A percentile compares a stretch with the other conserved stretches of the same genome.
phyloP scores from a whole-genome alignment of 2,888 invertebrate genomes.

The Pardosa pseudoannulata region DNA sequence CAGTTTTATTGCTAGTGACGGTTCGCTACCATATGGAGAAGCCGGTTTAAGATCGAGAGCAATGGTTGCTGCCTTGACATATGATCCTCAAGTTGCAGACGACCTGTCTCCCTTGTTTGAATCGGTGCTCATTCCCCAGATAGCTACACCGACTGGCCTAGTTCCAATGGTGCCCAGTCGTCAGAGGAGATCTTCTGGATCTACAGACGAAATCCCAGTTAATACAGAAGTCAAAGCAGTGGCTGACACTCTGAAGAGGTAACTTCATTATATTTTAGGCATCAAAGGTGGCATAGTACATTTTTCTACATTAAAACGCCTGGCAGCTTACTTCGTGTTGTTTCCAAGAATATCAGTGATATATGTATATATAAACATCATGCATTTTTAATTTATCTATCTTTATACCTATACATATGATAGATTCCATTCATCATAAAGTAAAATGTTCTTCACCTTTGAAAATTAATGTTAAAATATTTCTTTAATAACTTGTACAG shows the following conservation, averaged over 20 bases:
- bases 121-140: conserved; percentile 77
- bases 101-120: conserved; percentile 76
- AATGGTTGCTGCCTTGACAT: conserved; percentile 77
- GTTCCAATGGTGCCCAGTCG: neutral
- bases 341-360: too few species aligned
- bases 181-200: conserved; percentile 23
- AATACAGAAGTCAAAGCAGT: conserved; percentile 74
- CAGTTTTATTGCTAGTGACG: conserved; percentile 77
- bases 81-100: conserved; percentile 76
- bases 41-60: conserved; percentile 74
- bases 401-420: too few species aligned
- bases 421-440: too few species aligned
- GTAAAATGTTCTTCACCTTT: too few species aligned
- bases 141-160: conserved; percentile 65
- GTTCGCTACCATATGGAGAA: conserved; percentile 70
- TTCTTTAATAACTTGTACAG: too few species aligned
- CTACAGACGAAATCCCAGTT: conserved; percentile 50
- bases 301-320: too few species aligned
- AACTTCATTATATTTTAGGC: too few species aligned
- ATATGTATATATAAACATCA: too few species aligned
- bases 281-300: too few species aligned
- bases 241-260: conserved; percentile 37
- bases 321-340: too few species aligned
- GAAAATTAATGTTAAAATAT: too few species aligned
- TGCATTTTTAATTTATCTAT: too few species aligned